Conservation (phyloP, 2,113 vertebrate genomes). For the Muntiacus muntjak region DNA sequence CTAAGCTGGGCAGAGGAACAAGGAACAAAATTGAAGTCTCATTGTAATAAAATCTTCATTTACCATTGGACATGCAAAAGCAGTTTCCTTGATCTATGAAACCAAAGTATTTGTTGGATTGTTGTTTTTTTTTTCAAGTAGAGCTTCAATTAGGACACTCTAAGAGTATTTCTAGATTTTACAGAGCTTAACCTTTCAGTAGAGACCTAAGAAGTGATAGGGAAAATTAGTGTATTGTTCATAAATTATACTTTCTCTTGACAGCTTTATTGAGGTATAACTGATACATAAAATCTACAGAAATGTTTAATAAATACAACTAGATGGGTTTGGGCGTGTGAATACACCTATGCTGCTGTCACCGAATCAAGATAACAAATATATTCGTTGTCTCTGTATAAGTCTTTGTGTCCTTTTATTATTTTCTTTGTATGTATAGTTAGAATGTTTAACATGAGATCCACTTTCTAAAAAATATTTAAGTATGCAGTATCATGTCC, state of each 20-base stretch:
- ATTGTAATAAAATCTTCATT: neutral
- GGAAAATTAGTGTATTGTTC: neutral
- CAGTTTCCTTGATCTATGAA: neutral
- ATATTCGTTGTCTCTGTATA: neutral
- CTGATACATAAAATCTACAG: neutral
- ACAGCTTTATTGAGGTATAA: too few relatives aligned
- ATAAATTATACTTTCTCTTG: neutral
- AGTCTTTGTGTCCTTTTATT: neutral
- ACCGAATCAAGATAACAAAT: neutral
- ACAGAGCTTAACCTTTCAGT: neutral
- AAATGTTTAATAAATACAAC: neutral
- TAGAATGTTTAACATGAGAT: neutral
- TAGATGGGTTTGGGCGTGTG: neutral
- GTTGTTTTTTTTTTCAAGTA: neutral
- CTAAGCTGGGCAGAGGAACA: neutral
- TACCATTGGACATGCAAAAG: neutral
- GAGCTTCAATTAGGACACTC: neutral
- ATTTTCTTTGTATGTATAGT: neutral
- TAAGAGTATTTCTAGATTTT: neutral
- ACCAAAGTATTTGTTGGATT: neutral
- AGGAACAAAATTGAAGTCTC: neutral
- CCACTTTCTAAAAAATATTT: neutral
- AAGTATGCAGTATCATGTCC: neutral
- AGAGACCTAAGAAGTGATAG: neutral
- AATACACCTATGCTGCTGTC: neutral